Percentiles rank a stretch among this genome's conserved stretches.
Evolutionary conservation across 2,113 vertebrate genomes (phyloP).

Genomic region (Romanogobio albipinnatus): DNA sequence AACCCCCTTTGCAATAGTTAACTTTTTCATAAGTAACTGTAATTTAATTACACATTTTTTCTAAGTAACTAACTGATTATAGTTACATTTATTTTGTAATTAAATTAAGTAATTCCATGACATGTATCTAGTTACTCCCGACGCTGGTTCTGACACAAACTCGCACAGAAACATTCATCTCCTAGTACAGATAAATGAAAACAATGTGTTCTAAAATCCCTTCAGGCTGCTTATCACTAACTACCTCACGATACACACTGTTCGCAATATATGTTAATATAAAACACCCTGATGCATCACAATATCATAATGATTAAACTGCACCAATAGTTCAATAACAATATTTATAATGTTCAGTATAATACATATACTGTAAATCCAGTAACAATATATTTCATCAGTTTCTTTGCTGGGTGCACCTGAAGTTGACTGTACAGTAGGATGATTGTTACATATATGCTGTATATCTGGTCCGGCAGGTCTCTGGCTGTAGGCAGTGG

Average conservation of each 20-base stretch:
- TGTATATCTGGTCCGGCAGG: conserved; percentile 65
- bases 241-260: too few relatives aligned
- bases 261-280: not conserved
- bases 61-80: too few relatives aligned
- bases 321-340: not conserved
- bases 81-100: too few relatives aligned
- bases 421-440: not conserved
- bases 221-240: too few relatives aligned
- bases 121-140: too few relatives aligned
- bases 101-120: too few relatives aligned
- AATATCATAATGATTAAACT: not conserved
- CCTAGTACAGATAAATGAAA: not conserved
- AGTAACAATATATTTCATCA: too few relatives aligned
- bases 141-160: not conserved
- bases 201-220: not conserved
- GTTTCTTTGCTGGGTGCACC: not conserved
- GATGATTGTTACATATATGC: not conserved
- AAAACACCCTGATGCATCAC: not conserved
- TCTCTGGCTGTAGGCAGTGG: conserved; percentile 89
- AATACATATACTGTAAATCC: too few relatives aligned
- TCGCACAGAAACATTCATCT: not conserved
- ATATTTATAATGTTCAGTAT: not conserved
- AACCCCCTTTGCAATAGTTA: too few relatives aligned
- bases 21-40: too few relatives aligned
- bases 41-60: too few relatives aligned